Evolutionary conservation across 2,113 vertebrate genomes (phyloP).

Genomic region (Pomatostomus ruficeps): DNA sequence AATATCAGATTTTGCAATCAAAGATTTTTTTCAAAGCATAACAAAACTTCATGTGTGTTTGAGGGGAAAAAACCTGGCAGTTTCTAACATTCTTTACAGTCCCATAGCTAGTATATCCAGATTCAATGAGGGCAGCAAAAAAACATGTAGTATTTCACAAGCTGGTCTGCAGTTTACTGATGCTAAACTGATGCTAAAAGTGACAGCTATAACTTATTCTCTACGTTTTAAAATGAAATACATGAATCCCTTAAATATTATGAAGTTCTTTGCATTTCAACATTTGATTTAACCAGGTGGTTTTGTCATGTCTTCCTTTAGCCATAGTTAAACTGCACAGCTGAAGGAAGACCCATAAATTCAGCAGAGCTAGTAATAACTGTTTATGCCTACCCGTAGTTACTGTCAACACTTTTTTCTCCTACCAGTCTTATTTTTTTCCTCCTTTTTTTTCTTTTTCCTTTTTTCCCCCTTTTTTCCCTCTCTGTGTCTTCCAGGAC

Average conservation of each 20-base stretch:
- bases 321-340: not conserved
- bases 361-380: not conserved
- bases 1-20: not conserved
- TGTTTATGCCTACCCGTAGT: not conserved
- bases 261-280: not conserved
- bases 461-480: accelerated
- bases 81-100: not conserved
- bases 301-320: not conserved
- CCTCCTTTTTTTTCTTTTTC: not conserved
- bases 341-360: not conserved
- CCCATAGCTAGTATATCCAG: not conserved
- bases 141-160: not conserved
- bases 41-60: not conserved
- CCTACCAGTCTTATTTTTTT: not conserved
- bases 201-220: not conserved
- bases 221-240: not conserved
- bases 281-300: not conserved
- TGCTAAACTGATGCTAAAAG: not conserved
- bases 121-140: not conserved
- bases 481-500: not conserved
- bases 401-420: not conserved
- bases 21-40: not conserved
- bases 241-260: not conserved
- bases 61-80: not conserved
- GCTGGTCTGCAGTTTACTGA: not conserved